Percentiles rank a stretch among this genome's conserved stretches.
Conservation (phyloP, 2,113 vertebrate species). For the Aphelocoma coerulescens region DNA sequence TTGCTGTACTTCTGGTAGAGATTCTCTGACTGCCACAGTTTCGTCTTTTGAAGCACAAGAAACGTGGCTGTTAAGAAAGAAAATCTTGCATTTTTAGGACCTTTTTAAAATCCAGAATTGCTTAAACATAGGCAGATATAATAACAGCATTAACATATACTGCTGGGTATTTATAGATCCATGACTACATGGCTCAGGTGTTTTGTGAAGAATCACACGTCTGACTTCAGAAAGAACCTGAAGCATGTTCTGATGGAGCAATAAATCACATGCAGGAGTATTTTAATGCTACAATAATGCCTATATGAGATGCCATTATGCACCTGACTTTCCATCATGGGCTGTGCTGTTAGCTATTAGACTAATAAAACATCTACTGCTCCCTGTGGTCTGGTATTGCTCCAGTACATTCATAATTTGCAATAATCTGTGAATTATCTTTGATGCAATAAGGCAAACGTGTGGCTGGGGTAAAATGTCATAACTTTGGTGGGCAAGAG, state of each 20-base stretch:
- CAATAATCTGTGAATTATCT: neutral
- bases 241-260: neutral
- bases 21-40: neutral
- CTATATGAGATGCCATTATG: neutral
- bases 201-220: neutral
- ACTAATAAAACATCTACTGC: constrained; percentile 3
- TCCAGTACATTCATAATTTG: neutral
- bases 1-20: neutral
- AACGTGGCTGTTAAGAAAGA: neutral
- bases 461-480: neutral
- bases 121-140: neutral
- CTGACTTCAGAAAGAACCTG: neutral
- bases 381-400: neutral
- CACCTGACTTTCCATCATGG: neutral
- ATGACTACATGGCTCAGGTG: neutral
- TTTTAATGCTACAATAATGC: neutral
- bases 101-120: neutral
- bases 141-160: neutral
- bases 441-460: neutral
- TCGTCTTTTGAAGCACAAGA: neutral
- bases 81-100: neutral
- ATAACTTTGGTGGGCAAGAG: neutral
- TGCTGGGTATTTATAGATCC: neutral
- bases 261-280: neutral
- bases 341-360: neutral